A percentile compares a stretch with the other conserved stretches of the same genome.
phyloP scores from a whole-genome alignment of 1,140 invertebrate genomes.

The Micrasema longulum region DNA sequence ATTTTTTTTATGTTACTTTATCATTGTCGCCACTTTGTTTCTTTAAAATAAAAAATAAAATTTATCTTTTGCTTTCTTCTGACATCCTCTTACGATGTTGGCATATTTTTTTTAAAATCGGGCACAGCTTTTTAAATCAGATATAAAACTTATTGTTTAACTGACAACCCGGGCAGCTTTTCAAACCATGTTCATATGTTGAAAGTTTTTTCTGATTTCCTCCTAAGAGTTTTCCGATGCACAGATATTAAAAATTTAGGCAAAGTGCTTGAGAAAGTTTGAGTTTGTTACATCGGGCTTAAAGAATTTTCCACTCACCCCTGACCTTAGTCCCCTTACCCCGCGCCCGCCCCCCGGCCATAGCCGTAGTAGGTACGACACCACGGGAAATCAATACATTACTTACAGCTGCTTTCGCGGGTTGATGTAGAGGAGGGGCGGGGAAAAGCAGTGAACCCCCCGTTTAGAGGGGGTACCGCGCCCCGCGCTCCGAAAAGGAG shows the following conservation, averaged over 20 bases:
- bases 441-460: conserved; percentile 7
- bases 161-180: too few species aligned
- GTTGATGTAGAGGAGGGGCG: conserved; percentile 21
- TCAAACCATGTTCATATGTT: too few species aligned
- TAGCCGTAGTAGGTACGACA: conserved; percentile 39
- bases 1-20: too few species aligned
- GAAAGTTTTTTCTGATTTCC: too few species aligned
- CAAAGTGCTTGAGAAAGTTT: neutral
- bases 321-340: conserved; percentile 47
- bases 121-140: too few species aligned
- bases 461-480: conserved; percentile 7
- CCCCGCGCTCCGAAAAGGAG: neutral
- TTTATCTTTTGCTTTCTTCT: too few species aligned
- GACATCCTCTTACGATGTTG: too few species aligned
- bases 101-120: too few species aligned
- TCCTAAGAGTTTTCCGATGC: too few species aligned
- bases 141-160: too few species aligned
- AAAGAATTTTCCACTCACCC: conserved; percentile 34
- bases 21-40: too few species aligned
- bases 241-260: neutral
- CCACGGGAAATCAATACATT: conserved; percentile 54
- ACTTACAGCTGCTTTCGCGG: conserved; percentile 53
- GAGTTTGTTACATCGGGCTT: neutral
- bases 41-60: too few species aligned
- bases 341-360: conserved; percentile 14